Evolutionary conservation across 2,113 vertebrate species (phyloP).

Genomic region (Chelonoidis abingdonii): DNA sequence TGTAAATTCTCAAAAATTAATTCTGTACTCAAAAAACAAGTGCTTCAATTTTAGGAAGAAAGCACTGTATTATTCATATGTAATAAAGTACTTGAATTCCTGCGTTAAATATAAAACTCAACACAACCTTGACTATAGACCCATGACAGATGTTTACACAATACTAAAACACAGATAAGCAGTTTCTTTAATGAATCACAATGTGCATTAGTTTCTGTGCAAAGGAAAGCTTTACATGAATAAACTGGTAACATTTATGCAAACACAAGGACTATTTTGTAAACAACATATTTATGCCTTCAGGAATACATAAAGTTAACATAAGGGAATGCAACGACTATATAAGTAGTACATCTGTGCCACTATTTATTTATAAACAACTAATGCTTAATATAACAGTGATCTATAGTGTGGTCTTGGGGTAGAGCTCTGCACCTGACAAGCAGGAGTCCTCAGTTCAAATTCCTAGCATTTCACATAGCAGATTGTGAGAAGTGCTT

Average conservation of each 20-base stretch:
- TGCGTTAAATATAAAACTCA: neutral
- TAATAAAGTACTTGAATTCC: neutral
- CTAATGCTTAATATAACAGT: conserved; percentile 61
- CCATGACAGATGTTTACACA: neutral
- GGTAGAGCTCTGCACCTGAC: conserved; percentile 22
- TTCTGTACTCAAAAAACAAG: neutral
- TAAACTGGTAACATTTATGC: conserved; percentile 71
- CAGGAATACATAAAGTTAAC: conserved; percentile 73
- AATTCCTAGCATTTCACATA: conserved; percentile 35
- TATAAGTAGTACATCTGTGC: conserved; percentile 76
- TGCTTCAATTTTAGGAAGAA: neutral
- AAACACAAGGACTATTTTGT: conserved; percentile 69
- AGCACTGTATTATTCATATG: neutral
- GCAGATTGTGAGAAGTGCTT: neutral
- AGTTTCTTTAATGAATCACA: conserved; percentile 26
- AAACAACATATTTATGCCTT: conserved; percentile 78
- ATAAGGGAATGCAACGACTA: conserved; percentile 75
- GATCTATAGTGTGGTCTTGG: conserved; percentile 25
- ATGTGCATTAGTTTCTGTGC: conserved; percentile 19
- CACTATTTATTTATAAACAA: conserved; percentile 68
- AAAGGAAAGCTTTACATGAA: conserved; percentile 53
- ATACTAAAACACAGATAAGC: neutral
- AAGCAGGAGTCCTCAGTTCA: conserved; percentile 7
- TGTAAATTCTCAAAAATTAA: neutral
- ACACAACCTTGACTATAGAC: neutral